These are phyloP conservation scores for Aythya fuligula DNA, from an alignment of 2,797 vertebrate species.

Conservation along the genomic window DNA sequence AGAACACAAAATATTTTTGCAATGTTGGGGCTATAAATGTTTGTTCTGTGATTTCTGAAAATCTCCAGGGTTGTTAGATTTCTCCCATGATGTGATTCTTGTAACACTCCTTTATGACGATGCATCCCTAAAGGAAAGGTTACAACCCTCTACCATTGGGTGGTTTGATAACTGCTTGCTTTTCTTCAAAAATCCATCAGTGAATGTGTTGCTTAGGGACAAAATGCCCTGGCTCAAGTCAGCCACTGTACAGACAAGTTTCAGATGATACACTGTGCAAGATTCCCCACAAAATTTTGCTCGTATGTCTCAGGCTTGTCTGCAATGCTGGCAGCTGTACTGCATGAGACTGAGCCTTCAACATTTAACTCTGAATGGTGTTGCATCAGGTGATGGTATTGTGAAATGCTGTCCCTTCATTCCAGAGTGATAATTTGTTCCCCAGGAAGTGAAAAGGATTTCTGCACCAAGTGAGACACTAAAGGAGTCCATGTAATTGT, in stretches of 20 bases:
- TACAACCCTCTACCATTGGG: not conserved
- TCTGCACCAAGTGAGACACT: not conserved
- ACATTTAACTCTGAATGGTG: not conserved
- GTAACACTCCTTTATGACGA: not conserved
- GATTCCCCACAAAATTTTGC: not conserved
- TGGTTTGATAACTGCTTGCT: not conserved
- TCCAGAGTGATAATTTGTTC: not conserved
- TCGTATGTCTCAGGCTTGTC: not conserved
- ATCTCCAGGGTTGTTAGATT: not conserved
- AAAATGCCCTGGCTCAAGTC: not conserved
- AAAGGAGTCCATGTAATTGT: not conserved
- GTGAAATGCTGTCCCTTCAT: not conserved
- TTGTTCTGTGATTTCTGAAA: not conserved
- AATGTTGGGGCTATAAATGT: not conserved
- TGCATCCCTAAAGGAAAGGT: not conserved
- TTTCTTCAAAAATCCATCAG: not conserved
- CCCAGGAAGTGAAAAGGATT: not conserved
- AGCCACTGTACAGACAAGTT: not conserved
- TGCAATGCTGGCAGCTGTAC: not conserved
- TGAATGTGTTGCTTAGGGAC: not conserved
- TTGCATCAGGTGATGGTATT: rapidly evolving
- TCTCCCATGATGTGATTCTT: not conserved
- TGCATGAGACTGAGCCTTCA: not conserved
- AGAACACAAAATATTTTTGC: not conserved
- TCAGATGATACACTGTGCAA: not conserved